Evolutionary conservation across 2,888 invertebrate genomes (phyloP).

Genomic region (Lissonota sp.): DNA sequence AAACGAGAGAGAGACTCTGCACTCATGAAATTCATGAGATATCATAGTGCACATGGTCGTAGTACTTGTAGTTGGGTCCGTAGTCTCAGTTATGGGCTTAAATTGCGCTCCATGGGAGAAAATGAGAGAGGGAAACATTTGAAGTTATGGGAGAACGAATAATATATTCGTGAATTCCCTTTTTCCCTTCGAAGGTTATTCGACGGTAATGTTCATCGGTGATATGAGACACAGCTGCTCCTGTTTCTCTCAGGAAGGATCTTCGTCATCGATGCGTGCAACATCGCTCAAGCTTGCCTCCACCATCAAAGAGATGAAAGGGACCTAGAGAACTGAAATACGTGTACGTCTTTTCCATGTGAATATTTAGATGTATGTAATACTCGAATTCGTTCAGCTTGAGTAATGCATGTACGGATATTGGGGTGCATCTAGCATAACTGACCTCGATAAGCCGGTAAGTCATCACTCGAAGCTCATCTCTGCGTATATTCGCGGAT

Average conservation of each 20-base stretch:
- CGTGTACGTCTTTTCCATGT: background rate
- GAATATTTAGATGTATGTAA: background rate
- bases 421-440: background rate
- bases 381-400: background rate
- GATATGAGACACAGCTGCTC: background rate
- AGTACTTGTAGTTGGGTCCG: too few relatives aligned
- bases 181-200: background rate
- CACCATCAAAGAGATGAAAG: constrained; percentile 2
- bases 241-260: background rate
- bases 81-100: too few relatives aligned
- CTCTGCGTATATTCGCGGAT: background rate
- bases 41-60: constrained; percentile 8
- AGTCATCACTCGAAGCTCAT: background rate
- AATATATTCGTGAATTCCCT: background rate
- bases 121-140: background rate
- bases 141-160: background rate
- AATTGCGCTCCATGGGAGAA: background rate
- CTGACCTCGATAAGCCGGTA: background rate
- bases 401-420: background rate
- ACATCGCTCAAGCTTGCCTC: background rate
- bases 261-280: background rate
- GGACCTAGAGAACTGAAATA: background rate
- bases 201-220: background rate
- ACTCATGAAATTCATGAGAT: constrained; percentile 23
- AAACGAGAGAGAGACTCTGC: constrained; percentile 6